These are phyloP conservation scores for Pilophorus perplexus DNA, from an alignment of 2,888 invertebrate genomes.

Conservation along the genomic window DNA sequence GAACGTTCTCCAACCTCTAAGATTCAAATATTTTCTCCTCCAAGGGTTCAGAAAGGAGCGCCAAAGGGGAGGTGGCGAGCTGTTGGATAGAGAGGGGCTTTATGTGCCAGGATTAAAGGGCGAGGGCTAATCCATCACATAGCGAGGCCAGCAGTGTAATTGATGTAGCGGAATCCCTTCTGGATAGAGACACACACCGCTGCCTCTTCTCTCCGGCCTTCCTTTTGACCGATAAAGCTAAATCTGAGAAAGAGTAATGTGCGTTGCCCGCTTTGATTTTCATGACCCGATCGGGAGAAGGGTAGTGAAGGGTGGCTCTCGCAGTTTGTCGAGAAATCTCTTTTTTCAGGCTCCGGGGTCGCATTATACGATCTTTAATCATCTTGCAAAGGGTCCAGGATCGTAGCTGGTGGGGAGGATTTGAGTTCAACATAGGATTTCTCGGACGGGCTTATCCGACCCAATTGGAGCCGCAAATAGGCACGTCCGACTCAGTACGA, in stretches of 20 bases:
- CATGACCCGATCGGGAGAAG: not conserved
- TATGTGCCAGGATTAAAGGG: slow-evolving; percentile 34
- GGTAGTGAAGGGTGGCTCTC: too few relatives aligned
- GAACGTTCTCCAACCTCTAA: too few relatives aligned
- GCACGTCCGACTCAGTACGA: too few relatives aligned
- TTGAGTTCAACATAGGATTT: too few relatives aligned
- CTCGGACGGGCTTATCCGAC: too few relatives aligned
- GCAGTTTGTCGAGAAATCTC: not conserved
- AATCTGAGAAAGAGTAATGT: slow-evolving; percentile 18
- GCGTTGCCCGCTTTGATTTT: not conserved
- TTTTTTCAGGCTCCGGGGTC: too few relatives aligned
- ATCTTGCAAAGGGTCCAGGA: too few relatives aligned
- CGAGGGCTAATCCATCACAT: slow-evolving; percentile 29
- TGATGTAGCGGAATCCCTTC: slow-evolving; percentile 37
- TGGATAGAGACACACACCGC: slow-evolving; percentile 18
- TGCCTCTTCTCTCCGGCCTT: not conserved
- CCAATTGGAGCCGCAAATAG: too few relatives aligned
- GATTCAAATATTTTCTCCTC: too few relatives aligned
- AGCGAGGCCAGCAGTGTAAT: slow-evolving; percentile 16
- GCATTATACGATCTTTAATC: too few relatives aligned
- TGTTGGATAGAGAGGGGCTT: not conserved
- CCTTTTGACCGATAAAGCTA: slow-evolving; percentile 4
- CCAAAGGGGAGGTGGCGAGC: not conserved
- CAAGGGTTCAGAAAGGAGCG: not conserved
- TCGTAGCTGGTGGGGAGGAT: too few relatives aligned